Base-by-base conservation (phyloP, 2,113 vertebrate species). In the Burhinus bistriatus region DNA sequence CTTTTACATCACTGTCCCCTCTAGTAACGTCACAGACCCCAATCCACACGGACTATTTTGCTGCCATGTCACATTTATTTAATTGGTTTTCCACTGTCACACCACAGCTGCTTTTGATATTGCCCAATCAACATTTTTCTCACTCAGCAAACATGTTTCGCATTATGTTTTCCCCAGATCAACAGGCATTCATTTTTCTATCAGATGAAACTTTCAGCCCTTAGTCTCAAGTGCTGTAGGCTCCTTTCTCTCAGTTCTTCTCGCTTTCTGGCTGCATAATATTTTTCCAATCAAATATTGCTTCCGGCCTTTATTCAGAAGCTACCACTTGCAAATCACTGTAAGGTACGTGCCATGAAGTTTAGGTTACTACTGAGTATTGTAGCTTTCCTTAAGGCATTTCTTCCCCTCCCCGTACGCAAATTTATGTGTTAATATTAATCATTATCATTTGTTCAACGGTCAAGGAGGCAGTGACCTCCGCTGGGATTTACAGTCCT, bases 1-100 rank as follows among this genome's bases (percentile, higher is more conserved):
- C 44, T 79, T 84, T 72, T 65, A 58, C 61, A 87, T 66, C 78
- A 38, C 89, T 62, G 21, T 82, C 59, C 82, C 36, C 58, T 58
- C 57, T 10, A 18, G 87, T 49, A 93, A 78, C n/a, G 21, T 91
- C 96, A 95, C 78, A 68, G 68, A 17, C 70, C 78, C 66, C 32
- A 66, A 32, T 83, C 78, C 92, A 61, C 85, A 62, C 1, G 8
- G 78, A 11, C 62, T 77, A 3, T 87, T 95, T 77, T 93, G 90
- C 82, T 97, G 96, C 96, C 95, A 80, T 96, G 93, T 96, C 92
- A 80, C 84, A 96, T 96, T 96, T 85, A 54, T 55, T 82, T 91
- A 94, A 96, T 92, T 96, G 90, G 8, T 44, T 96, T 88, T 94
- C 10, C 42, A 68, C 71, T 93, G 95, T 93, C 79, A 34, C n/a